phyloP scores from a whole-genome alignment of 2,888 invertebrate species.

The Yponomeuta plumbellus region DNA sequence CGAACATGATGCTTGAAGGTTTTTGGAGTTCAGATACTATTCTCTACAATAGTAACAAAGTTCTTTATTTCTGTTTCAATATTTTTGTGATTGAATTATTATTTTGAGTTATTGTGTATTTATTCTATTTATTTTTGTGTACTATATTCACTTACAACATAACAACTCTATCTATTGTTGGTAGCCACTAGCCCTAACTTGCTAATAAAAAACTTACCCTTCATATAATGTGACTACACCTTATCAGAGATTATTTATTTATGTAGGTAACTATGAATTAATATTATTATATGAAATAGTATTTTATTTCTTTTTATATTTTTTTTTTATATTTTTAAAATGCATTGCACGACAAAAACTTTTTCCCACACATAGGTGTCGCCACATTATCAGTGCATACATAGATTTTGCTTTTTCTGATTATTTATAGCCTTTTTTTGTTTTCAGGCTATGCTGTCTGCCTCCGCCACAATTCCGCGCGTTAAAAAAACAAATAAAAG shows the following conservation, averaged over 20 bases:
- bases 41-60: no score
- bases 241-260: not conserved
- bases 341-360: not conserved
- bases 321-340: not conserved
- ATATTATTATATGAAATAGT: not conserved
- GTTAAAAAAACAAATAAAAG: conserved; percentile 84
- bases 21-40: no score
- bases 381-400: not conserved
- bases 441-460: conserved; percentile 81
- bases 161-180: no score
- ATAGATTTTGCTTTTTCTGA: conserved; percentile 45
- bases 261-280: not conserved
- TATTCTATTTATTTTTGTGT: not conserved
- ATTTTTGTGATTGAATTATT: no score
- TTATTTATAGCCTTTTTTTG: conserved; percentile 59
- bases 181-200: not conserved
- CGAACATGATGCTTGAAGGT: not conserved
- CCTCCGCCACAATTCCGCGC: conserved; percentile 84
- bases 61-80: no score
- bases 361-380: not conserved
- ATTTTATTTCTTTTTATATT: not conserved
- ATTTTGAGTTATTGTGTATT: no score
- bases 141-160: not conserved
- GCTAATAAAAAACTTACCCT: not conserved
- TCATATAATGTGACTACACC: not conserved